These are phyloP conservation scores for Anolis sagrei DNA, from an alignment of 2,113 vertebrate genomes.

Conservation along the genomic window DNA sequence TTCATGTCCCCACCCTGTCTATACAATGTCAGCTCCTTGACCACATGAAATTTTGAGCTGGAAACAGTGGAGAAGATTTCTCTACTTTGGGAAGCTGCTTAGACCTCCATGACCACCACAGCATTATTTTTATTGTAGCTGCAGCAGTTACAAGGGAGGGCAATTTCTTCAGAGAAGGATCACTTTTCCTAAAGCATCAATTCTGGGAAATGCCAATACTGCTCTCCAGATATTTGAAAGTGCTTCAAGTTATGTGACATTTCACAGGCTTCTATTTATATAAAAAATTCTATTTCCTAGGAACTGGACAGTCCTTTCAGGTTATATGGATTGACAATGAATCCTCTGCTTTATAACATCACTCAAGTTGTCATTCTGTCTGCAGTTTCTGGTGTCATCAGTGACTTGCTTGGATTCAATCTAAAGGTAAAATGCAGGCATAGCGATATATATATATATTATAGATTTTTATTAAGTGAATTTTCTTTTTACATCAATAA, in stretches of 20 bases:
- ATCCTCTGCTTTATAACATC: constrained; percentile 98
- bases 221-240: too few relatives aligned
- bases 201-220: background rate
- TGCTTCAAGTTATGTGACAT: background rate
- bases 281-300: constrained; percentile 68
- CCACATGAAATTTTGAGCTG: background rate
- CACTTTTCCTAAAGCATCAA: background rate
- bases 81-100: too few relatives aligned
- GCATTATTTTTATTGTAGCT: background rate
- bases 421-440: constrained; percentile 84
- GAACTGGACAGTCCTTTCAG: constrained; percentile 95
- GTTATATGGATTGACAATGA: constrained; percentile 97
- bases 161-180: background rate
- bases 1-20: background rate
- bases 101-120: too few relatives aligned
- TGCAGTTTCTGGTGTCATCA: constrained; percentile 97
- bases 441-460: too few relatives aligned
- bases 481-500: too few relatives aligned
- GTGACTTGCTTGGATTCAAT: constrained; percentile 97
- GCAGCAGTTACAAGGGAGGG: background rate
- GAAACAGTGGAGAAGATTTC: background rate
- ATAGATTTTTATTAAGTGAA: too few relatives aligned
- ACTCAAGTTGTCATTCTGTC: constrained; percentile 98
- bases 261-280: background rate
- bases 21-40: background rate